Evolutionary conservation across 2,888 invertebrate species (phyloP).

Genomic region (Cylloceria caligata): DNA sequence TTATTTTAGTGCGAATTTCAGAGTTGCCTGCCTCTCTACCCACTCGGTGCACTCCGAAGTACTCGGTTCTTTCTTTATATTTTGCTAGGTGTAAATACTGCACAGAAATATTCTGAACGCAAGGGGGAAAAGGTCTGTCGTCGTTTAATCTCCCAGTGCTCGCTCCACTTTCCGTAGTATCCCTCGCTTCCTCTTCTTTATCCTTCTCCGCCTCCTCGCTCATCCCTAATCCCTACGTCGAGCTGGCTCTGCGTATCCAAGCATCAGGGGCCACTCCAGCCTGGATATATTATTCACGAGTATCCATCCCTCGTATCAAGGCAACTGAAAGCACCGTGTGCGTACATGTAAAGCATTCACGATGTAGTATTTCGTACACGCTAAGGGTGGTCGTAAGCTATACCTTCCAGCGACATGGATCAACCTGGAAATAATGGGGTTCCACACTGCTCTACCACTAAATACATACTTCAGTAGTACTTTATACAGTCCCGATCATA

Average conservation of each 20-base stretch:
- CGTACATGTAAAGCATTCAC: slow-evolving; percentile 52
- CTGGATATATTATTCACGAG: slow-evolving; percentile 63
- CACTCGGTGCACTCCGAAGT: background rate
- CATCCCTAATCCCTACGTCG: slow-evolving; percentile 55
- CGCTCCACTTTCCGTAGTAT: slow-evolving; percentile 36
- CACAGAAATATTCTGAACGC: slow-evolving; percentile 32
- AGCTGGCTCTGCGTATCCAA: slow-evolving; percentile 46
- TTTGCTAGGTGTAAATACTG: slow-evolving; percentile 13
- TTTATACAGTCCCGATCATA: background rate
- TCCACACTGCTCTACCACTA: background rate
- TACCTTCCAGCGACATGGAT: slow-evolving; percentile 39
- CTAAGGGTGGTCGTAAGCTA: slow-evolving; percentile 30
- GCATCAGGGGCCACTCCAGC: slow-evolving; percentile 57
- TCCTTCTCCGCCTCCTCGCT: slow-evolving; percentile 18
- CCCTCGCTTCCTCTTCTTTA: slow-evolving; percentile 6
- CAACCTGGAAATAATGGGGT: slow-evolving; percentile 29
- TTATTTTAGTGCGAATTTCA: slow-evolving; percentile 32
- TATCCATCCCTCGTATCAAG: slow-evolving; percentile 41
- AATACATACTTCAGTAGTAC: slow-evolving; percentile 12
- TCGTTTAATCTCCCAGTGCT: slow-evolving; percentile 62
- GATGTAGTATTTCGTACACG: slow-evolving; percentile 37
- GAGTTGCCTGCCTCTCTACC: background rate
- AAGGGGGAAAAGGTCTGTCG: slow-evolving; percentile 37
- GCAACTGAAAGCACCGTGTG: background rate
- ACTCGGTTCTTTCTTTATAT: slow-evolving; percentile 1